Evolutionary conservation across 2,113 vertebrate species (phyloP).

Genomic region (Mesoclemmys tuberculata): DNA sequence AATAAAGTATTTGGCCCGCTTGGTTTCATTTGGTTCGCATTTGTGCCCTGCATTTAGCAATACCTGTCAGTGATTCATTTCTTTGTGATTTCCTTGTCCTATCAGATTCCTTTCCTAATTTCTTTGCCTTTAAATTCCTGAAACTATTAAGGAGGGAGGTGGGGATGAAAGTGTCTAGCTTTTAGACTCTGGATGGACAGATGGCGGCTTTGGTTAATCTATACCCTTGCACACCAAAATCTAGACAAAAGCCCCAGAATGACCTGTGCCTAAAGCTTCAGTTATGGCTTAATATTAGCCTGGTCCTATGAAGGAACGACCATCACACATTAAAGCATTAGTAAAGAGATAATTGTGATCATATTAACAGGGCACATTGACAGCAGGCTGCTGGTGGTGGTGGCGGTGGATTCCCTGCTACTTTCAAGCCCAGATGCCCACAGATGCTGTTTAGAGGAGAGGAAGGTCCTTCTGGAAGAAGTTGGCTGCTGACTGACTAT

Average conservation of each 20-base stretch:
- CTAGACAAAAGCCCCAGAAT: background rate
- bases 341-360: conserved; percentile 42
- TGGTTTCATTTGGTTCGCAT: background rate
- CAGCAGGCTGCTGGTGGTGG: conserved; percentile 47
- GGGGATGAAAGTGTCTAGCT: background rate
- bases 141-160: conserved; percentile 4
- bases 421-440: conserved; percentile 49
- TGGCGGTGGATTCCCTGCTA: conserved; percentile 41
- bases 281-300: conserved; percentile 68
- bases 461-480: conserved; percentile 56
- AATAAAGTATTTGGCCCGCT: background rate
- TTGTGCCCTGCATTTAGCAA: conserved; percentile 23
- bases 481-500: background rate
- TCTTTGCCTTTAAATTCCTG: background rate
- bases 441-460: conserved; percentile 47
- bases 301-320: conserved; percentile 42
- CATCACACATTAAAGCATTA: conserved; percentile 50
- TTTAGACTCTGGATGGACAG: conserved; percentile 31
- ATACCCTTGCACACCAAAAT: conserved; percentile 2
- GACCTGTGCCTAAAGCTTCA: conserved; percentile 58
- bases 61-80: conserved; percentile 7
- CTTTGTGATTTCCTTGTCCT: background rate
- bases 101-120: background rate
- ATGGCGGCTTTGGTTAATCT: conserved; percentile 49
- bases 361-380: conserved; percentile 36